Evolutionary conservation across 1,140 invertebrate genomes (phyloP).

Genomic region (Popillia japonica): DNA sequence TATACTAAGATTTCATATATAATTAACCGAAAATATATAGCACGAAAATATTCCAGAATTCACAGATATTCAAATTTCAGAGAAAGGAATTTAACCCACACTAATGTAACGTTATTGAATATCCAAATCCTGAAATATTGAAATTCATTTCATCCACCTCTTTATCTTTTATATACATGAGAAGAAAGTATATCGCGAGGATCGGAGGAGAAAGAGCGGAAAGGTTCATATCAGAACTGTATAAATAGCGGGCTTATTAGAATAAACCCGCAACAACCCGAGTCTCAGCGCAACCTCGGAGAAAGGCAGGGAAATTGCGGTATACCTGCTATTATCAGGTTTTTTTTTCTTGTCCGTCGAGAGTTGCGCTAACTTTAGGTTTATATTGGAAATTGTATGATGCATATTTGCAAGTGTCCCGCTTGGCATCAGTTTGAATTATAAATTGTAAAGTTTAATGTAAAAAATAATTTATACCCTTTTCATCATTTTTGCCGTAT

Average conservation of each 20-base stretch:
- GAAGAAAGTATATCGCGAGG: not conserved
- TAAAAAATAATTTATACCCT: not conserved
- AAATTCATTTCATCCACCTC: not conserved
- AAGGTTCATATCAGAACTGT: slow-evolving; percentile 20
- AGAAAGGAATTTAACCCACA: not conserved
- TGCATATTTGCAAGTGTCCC: slow-evolving; percentile 15
- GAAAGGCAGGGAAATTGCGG: not conserved
- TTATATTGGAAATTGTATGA: not conserved
- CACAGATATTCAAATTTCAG: not conserved
- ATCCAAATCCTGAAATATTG: slow-evolving; percentile 18
- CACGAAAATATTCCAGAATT: not conserved
- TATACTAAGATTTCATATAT: no score
- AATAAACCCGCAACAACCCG: slow-evolving; percentile 19
- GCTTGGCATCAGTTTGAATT: not conserved
- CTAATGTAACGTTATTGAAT: slow-evolving; percentile 1
- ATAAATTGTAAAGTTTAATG: slow-evolving; percentile 21
- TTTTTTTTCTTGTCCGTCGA: slow-evolving; percentile 18
- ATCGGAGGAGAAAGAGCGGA: slow-evolving; percentile 1
- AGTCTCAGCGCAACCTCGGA: not conserved
- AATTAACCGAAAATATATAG: not conserved
- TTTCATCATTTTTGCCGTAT: not conserved
- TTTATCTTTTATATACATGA: not conserved
- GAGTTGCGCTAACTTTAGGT: not conserved
- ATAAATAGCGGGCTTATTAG: slow-evolving; percentile 30
- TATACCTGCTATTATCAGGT: slow-evolving; percentile 25